A percentile compares a stretch with the other conserved stretches of the same genome.
Evolutionary conservation across 2,888 invertebrate species (phyloP).

Genomic region (Orthosia gracilis): DNA sequence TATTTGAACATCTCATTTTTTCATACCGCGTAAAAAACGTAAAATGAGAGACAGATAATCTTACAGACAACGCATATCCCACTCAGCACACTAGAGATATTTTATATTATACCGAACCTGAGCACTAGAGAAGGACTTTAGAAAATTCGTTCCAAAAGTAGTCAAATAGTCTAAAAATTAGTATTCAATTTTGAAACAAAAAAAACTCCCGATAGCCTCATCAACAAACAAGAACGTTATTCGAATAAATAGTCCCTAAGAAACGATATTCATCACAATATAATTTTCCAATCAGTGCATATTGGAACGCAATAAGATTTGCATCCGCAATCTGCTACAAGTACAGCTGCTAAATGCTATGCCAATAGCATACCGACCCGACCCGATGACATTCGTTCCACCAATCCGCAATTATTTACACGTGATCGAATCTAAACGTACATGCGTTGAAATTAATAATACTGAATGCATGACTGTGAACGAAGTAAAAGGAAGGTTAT

Average conservation of each 20-base stretch:
- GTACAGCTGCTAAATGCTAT: constrained; percentile 1
- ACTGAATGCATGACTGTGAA: too few relatives aligned
- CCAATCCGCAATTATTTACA: constrained; percentile 9
- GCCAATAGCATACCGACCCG: neutral
- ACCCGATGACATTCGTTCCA: neutral
- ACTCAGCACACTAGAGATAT: too few relatives aligned
- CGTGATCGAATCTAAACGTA: neutral
- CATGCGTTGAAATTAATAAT: neutral
- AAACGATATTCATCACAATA: neutral
- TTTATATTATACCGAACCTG: too few relatives aligned
- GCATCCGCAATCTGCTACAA: neutral
- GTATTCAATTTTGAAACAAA: too few relatives aligned
- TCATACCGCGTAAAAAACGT: neutral
- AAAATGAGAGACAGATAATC: too few relatives aligned
- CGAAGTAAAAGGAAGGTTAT: too few relatives aligned
- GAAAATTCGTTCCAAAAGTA: too few relatives aligned
- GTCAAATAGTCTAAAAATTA: neutral
- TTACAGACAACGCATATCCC: too few relatives aligned
- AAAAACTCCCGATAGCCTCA: neutral
- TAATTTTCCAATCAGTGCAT: neutral
- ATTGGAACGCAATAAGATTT: neutral
- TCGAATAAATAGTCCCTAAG: neutral
- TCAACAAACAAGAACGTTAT: neutral
- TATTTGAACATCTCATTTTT: neutral
- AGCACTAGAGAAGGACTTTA: too few relatives aligned